A percentile compares a stretch with the other conserved stretches of the same genome.
Evolutionary conservation across 2,888 invertebrate genomes (phyloP).

Genomic region (Agrochola macilenta): DNA sequence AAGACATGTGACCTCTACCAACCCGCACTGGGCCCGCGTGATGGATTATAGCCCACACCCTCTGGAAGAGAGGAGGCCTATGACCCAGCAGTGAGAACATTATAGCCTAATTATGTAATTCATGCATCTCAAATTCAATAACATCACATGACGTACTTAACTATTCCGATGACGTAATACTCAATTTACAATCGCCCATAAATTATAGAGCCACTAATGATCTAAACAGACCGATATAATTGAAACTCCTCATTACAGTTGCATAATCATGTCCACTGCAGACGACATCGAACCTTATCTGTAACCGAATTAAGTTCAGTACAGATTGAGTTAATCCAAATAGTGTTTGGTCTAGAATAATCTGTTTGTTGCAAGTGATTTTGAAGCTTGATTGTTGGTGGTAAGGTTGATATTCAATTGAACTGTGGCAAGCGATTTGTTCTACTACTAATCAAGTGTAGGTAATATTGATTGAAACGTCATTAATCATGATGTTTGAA

Average conservation of each 20-base stretch:
- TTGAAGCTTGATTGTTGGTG: neutral
- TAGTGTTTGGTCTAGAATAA: constrained; percentile 2
- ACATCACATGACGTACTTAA: neutral
- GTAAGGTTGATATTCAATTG: constrained; percentile 14
- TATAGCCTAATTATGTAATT: neutral
- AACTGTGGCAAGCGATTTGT: neutral
- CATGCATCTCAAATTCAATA: neutral
- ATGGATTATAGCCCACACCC: too few relatives aligned
- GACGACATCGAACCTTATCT: constrained; percentile 11
- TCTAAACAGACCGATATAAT: constrained; percentile 49
- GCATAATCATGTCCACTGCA: constrained; percentile 29
- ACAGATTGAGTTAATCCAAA: neutral
- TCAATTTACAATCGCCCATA: constrained; percentile 40
- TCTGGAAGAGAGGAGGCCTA: too few relatives aligned
- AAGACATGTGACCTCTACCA: too few relatives aligned
- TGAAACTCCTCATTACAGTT: constrained; percentile 49
- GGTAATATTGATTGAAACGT: constrained; percentile 29
- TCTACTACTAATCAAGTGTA: constrained; percentile 4
- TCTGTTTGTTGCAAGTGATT: neutral
- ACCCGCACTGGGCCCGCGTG: too few relatives aligned
- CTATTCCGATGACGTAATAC: constrained; percentile 17
- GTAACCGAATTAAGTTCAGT: neutral
- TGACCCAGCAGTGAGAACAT: too few relatives aligned
- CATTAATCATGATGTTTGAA: constrained; percentile 54
- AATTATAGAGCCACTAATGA: constrained; percentile 52